phyloP scores from a whole-genome alignment of 2,797 vertebrate species.

The Labroides dimidiatus region DNA sequence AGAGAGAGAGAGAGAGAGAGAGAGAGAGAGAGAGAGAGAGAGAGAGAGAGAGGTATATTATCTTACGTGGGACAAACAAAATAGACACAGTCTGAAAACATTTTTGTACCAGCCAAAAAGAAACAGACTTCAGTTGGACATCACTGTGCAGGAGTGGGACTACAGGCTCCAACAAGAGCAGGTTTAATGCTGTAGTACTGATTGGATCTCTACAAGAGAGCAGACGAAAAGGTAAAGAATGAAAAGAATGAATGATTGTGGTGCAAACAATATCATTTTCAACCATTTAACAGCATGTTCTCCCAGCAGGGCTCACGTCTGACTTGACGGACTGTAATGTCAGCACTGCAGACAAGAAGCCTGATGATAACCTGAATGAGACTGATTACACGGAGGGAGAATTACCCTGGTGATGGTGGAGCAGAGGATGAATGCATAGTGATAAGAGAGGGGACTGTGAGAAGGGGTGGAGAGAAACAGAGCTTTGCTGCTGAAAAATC shows the following conservation, averaged over 20 bases:
- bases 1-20: no score
- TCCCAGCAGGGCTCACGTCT: conserved; percentile 36
- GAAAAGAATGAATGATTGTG: conserved; percentile 1
- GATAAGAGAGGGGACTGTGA: background rate
- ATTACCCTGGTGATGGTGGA: conserved; percentile 15
- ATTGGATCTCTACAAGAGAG: background rate
- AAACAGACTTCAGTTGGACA: background rate
- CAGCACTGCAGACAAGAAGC: conserved; percentile 35
- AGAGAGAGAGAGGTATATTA: no score
- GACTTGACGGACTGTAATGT: conserved; percentile 41
- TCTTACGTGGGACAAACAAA: no score
- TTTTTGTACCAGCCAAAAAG: no score
- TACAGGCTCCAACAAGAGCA: no score
- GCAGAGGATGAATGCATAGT: conserved; percentile 26
- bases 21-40: no score
- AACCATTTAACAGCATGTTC: conserved; percentile 53
- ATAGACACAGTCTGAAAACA: no score
- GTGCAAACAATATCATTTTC: conserved; percentile 41
- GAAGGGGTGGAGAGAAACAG: background rate
- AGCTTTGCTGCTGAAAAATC: no score
- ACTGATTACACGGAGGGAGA: conserved; percentile 31
- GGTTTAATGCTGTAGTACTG: background rate
- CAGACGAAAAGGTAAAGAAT: background rate
- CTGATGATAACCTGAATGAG: conserved; percentile 26
- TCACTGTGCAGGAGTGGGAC: no score